A percentile compares a stretch with the other conserved stretches of the same genome.
Conservation (phyloP, 2,888 invertebrate genomes). For the Smittia aterrima region DNA sequence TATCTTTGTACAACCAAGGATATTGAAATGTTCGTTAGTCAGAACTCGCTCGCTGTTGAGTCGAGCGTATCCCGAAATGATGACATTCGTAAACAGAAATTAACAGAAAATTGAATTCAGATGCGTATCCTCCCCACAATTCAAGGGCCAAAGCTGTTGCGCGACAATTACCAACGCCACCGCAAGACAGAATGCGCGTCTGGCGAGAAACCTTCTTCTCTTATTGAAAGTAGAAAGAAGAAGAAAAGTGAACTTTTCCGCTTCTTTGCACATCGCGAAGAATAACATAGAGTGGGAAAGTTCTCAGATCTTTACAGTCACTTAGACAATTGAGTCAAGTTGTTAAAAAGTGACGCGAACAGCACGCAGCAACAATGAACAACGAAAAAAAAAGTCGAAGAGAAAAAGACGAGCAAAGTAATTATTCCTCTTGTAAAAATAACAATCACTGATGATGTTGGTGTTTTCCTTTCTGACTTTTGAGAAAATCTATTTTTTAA, state of each 20-base stretch:
- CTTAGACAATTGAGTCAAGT: constrained; percentile 42
- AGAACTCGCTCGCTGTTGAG: neutral
- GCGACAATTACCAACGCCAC: neutral
- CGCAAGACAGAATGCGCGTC: constrained; percentile 13
- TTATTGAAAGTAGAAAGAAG: constrained; percentile 5
- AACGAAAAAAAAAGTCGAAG: constrained; percentile 5
- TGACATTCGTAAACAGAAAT: constrained; percentile 5
- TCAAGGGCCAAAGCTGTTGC: neutral
- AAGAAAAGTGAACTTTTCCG: constrained; percentile 41
- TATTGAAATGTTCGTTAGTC: neutral
- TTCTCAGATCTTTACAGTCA: constrained; percentile 42
- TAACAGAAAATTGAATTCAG: neutral
- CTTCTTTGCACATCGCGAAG: constrained; percentile 40
- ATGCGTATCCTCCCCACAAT: neutral
- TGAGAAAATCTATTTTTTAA: neutral
- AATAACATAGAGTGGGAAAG: constrained; percentile 41
- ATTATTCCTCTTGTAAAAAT: neutral
- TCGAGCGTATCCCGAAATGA: neutral
- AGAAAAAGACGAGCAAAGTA: neutral
- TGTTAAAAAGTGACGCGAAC: constrained; percentile 41
- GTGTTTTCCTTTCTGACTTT: constrained; percentile 10
- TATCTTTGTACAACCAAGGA: neutral
- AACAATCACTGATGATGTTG: neutral
- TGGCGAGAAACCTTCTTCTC: constrained; percentile 20
- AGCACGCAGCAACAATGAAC: constrained; percentile 41